Evolutionary conservation across 92 coral and sea anemone genomes (phyloP), one percentile per base, ranked within the genome.

Genomic region (Anthopleura xanthogrammica): DNA sequence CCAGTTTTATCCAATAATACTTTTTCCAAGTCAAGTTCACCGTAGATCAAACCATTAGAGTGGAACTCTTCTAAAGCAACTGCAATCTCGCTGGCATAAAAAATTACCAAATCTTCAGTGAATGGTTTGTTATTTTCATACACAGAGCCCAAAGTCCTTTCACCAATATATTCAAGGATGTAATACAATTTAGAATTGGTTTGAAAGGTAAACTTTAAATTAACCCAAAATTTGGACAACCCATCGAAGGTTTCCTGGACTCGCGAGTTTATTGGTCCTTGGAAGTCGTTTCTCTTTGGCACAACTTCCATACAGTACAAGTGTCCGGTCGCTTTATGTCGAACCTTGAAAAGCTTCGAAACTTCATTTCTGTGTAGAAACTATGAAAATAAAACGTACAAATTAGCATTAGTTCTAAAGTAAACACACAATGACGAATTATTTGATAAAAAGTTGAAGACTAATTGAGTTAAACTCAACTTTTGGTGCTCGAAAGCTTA

Each of bases 321-420:
- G 39, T 55, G 60, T 0, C 95, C 92, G 54, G 87, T 87, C 9
- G 85, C 79, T 80, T 92, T 94, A 73, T 89, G 88, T 2, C 90
- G 91, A 77, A 94, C 99, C 79, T 94, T 95, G 89, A 88, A 96
- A 46, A 96, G 88, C 83, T 94, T 96, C 42, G 98, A 94, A 54
- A 66, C 83, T 50, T 87, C 94, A 82, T 90, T 88, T 84, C 92
- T 78, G 73, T 89, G 90, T 12, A 96, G 94, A 82, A 94, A 96
- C 99, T 96, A 71, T 19, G 46, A 23, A 58, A 72, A 71, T 52
- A 58, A 54, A 60, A 52, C 40, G 65, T 42, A 70, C 41, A 54
- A 41, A 58, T 86, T 70, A 86, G 81, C 36, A 75, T 80, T 72
- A 74, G 48, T 48, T 46, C 16, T n/a, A 57, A 56, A 76, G 81